phyloP scores from a whole-genome alignment of 2,888 invertebrate species.

The Hirudinaria manillensis region DNA sequence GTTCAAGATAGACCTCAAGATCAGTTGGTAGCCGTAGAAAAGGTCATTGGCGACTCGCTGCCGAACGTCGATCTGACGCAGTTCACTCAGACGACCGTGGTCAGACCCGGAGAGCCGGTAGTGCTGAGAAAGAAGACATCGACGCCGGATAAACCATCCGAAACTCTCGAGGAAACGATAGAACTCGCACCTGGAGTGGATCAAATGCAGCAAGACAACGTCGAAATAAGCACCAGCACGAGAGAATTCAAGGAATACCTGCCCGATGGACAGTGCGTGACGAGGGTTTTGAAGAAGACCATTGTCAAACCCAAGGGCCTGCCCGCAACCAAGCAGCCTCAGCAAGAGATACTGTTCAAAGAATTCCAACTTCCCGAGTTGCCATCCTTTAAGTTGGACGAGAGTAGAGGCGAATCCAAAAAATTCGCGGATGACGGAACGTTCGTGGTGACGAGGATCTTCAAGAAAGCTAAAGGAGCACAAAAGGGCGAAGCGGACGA shows the following conservation, averaged over 20 bases:
- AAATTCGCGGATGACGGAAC: constrained; percentile 3
- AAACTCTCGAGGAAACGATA: constrained; percentile 16
- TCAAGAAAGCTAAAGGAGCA: constrained; percentile 7
- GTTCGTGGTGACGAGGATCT: constrained; percentile 9
- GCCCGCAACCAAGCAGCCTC: neutral
- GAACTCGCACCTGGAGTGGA: constrained; percentile 6
- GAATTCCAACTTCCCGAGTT: constrained; percentile 6
- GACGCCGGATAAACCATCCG: constrained; percentile 3
- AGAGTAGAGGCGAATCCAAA: neutral
- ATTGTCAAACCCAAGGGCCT: constrained; percentile 15
- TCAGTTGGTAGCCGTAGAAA: neutral
- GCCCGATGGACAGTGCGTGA: neutral
- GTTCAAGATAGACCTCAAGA: neutral
- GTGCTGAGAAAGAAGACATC: neutral
- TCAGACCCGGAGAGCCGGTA: neutral
- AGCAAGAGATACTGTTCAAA: neutral
- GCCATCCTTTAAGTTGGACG: constrained; percentile 18
- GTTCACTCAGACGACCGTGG: neutral
- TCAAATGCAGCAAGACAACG: neutral
- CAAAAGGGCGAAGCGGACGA: constrained; percentile 13
- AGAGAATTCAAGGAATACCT: constrained; percentile 8
- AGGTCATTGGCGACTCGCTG: neutral
- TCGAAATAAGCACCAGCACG: neutral
- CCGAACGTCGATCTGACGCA: neutral
- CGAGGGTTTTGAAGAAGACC: constrained; percentile 10